These are phyloP conservation scores for Caenorhabditis latens DNA, from an alignment of 1,140 invertebrate genomes.

Conservation along the genomic window DNA sequence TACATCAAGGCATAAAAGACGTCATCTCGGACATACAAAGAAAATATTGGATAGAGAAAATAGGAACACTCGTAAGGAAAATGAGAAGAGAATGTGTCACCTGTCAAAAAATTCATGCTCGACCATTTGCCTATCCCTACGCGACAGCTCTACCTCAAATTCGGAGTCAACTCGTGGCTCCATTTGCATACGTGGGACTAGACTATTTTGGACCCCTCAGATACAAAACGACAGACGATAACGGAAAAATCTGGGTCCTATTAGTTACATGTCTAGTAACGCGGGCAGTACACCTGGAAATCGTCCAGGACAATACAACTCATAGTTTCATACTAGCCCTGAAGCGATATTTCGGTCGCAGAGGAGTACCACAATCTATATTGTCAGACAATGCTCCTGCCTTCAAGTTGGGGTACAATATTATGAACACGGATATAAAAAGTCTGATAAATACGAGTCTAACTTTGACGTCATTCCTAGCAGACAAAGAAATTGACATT, in stretches of 20 bases:
- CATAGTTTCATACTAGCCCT: neutral
- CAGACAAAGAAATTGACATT: neutral
- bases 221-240: neutral
- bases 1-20: neutral
- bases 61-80: too few species aligned
- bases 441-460: neutral
- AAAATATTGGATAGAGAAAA: too few species aligned
- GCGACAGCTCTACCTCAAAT: neutral
- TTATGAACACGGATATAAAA: constrained; percentile 8
- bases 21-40: too few species aligned
- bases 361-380: constrained; percentile 52
- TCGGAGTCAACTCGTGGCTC: neutral
- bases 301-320: neutral
- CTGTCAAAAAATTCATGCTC: neutral
- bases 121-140: neutral
- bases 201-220: constrained; percentile 33
- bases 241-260: neutral
- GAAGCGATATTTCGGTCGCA: neutral
- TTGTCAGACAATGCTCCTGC: constrained; percentile 1
- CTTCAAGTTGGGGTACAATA: constrained; percentile 30
- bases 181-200: constrained; percentile 14
- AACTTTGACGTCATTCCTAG: neutral
- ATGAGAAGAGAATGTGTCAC: too few species aligned
- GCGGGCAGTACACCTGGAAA: constrained; percentile 18
- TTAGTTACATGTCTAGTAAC: constrained; percentile 34